A percentile compares a stretch with the other conserved stretches of the same genome.
Evolutionary conservation across 2,797 vertebrate species (phyloP).

Genomic region (Paratrypauchen microcephalus): DNA sequence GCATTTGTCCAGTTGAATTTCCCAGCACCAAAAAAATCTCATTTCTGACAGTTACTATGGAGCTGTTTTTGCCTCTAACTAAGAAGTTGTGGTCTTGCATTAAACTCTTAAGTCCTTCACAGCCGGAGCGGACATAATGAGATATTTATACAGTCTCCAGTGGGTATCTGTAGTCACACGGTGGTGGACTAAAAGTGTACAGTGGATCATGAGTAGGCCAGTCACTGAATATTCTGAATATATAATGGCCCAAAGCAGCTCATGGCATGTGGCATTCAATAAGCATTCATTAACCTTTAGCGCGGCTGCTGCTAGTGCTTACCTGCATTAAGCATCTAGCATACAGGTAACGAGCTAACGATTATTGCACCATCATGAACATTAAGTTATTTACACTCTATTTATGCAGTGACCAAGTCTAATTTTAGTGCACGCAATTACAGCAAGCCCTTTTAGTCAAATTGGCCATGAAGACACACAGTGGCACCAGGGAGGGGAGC

Average conservation of each 20-base stretch:
- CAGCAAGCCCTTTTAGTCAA: conserved; percentile 13
- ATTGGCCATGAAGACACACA: conserved; percentile 31
- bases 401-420: conserved; percentile 7
- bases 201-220: conserved; percentile 53
- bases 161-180: conserved; percentile 36
- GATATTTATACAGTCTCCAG: conserved; percentile 57
- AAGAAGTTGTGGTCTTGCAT: conserved; percentile 7
- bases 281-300: conserved; percentile 77
- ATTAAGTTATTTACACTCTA: conserved; percentile 9
- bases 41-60: background rate
- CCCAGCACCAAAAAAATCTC: background rate
- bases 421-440: background rate
- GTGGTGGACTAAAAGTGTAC: conserved; percentile 50
- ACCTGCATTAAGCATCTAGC: conserved; percentile 50
- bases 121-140: conserved; percentile 50
- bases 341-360: conserved; percentile 37
- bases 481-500: conserved; percentile 22
- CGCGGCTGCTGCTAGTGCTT: conserved; percentile 46
- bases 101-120: conserved; percentile 49
- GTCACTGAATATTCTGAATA: conserved; percentile 58
- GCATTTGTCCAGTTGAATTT: background rate
- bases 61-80: conserved; percentile 10
- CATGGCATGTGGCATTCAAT: conserved; percentile 67
- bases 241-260: conserved; percentile 57
- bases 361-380: conserved; percentile 18